phyloP scores from a whole-genome alignment of 1,140 invertebrate genomes.

The Zaprionus gabonicus region DNA sequence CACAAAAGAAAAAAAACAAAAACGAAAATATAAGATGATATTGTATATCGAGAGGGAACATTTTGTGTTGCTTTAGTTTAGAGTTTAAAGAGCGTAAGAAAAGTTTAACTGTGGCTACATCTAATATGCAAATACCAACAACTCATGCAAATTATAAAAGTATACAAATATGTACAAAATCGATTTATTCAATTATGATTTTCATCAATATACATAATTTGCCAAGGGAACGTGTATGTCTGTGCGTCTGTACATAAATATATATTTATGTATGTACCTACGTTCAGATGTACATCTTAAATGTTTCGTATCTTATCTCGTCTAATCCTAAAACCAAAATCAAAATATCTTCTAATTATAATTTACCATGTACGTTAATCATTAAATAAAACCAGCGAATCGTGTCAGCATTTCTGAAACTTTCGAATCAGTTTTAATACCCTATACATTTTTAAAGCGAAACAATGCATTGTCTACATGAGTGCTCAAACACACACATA shows the following conservation, averaged over 20 bases:
- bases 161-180: slow-evolving; percentile 55
- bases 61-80: slow-evolving; percentile 59
- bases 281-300: slow-evolving; percentile 16
- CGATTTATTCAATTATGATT: slow-evolving; percentile 50
- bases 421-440: neutral
- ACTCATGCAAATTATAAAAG: slow-evolving; percentile 50
- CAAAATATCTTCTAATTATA: slow-evolving; percentile 47
- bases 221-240: slow-evolving; percentile 8
- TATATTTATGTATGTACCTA: neutral
- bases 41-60: slow-evolving; percentile 51
- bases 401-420: slow-evolving; percentile 16
- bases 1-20: slow-evolving; percentile 26
- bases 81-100: slow-evolving; percentile 47
- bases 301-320: slow-evolving; percentile 28
- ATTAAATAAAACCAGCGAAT: slow-evolving; percentile 28
- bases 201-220: slow-evolving; percentile 15
- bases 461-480: neutral
- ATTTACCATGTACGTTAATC: slow-evolving; percentile 41
- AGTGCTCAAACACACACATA: neutral
- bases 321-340: slow-evolving; percentile 38
- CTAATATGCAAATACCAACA: slow-evolving; percentile 47
- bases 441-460: neutral
- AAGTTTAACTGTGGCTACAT: slow-evolving; percentile 41
- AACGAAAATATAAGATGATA: slow-evolving; percentile 45
- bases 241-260: slow-evolving; percentile 9